Conservation (phyloP, 37 sponge, comb jelly and placozoan species). For the Agelas oroides region DNA sequence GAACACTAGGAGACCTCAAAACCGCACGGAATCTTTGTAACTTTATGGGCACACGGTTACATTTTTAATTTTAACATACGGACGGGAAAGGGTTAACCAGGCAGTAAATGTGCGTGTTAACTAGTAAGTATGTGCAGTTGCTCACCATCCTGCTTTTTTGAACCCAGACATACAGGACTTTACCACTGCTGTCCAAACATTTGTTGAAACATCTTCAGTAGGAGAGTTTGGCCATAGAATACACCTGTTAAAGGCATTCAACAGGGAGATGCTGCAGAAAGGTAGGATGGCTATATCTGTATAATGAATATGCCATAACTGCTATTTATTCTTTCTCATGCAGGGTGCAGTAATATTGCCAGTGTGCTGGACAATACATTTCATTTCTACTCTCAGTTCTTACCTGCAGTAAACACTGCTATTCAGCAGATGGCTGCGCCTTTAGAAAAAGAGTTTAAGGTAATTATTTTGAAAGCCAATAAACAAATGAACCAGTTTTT, state of each 20-base stretch:
- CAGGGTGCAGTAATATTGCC: constrained; percentile 17
- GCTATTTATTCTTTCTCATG: neutral
- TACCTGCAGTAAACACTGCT: constrained; percentile 20
- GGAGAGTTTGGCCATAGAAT: constrained; percentile 78
- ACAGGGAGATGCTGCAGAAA: constrained; percentile 1
- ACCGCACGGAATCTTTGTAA: no score
- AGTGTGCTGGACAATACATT: constrained; percentile 42
- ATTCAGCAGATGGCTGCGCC: constrained; percentile 53
- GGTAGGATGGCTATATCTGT: neutral
- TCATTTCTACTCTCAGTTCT: constrained; percentile 80
- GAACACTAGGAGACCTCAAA: no score
- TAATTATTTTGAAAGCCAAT: neutral
- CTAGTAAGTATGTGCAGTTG: no score
- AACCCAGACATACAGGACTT: neutral
- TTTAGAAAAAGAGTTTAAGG: constrained; percentile 88
- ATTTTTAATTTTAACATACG: no score
- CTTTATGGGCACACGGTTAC: no score
- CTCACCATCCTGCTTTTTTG: no score
- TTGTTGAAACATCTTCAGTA: constrained; percentile 69
- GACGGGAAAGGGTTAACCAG: no score
- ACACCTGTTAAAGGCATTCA: constrained; percentile 47
- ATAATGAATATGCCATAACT: neutral
- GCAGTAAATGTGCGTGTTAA: no score
- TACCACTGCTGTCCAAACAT: constrained; percentile 40
- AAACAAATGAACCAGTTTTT: no score